Evolutionary conservation across 1,140 invertebrate genomes (phyloP).

Genomic region (Varroa destructor): DNA sequence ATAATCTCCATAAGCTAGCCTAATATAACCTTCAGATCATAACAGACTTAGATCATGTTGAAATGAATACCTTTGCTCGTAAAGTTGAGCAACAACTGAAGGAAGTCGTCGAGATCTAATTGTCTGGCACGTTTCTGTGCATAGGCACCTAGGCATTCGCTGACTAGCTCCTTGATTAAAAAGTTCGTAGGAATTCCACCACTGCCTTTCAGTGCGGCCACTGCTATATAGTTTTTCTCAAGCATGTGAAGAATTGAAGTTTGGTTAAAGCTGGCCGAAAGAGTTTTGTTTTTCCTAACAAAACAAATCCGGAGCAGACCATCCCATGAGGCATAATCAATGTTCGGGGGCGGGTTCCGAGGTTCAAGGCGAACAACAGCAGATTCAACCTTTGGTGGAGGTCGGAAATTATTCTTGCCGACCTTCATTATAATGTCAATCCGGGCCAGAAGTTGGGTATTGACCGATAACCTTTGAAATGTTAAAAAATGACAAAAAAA

Average conservation of each 20-base stretch:
- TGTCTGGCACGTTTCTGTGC: constrained; percentile 68
- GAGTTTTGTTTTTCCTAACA: constrained; percentile 84
- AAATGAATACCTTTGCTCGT: constrained; percentile 84
- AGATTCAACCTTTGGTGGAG: constrained; percentile 96
- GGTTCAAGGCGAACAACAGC: constrained; percentile 96
- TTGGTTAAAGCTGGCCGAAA: constrained; percentile 70
- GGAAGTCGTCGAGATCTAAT: constrained; percentile 95
- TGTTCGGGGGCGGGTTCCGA: constrained; percentile 82
- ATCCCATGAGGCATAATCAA: constrained; percentile 97
- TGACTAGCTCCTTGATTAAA: constrained; percentile 69
- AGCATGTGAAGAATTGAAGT: constrained; percentile 63
- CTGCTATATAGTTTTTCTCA: constrained; percentile 79
- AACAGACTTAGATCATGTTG: not conserved
- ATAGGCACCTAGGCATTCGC: constrained; percentile 55
- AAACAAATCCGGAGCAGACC: constrained; percentile 86
- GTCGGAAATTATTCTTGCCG: constrained; percentile 94
- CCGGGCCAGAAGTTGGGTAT: constrained; percentile 83
- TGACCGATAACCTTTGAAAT: constrained; percentile 63
- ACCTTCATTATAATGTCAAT: constrained; percentile 97
- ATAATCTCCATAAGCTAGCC: too few species aligned
- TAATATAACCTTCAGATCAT: too few species aligned
- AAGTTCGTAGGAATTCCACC: constrained; percentile 64
- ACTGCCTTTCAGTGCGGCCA: constrained; percentile 66
- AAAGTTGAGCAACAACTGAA: constrained; percentile 67
- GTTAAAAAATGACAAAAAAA: not conserved